phyloP scores from a whole-genome alignment of 2,797 vertebrate genomes.

The Pseudochaenichthys georgianus region DNA sequence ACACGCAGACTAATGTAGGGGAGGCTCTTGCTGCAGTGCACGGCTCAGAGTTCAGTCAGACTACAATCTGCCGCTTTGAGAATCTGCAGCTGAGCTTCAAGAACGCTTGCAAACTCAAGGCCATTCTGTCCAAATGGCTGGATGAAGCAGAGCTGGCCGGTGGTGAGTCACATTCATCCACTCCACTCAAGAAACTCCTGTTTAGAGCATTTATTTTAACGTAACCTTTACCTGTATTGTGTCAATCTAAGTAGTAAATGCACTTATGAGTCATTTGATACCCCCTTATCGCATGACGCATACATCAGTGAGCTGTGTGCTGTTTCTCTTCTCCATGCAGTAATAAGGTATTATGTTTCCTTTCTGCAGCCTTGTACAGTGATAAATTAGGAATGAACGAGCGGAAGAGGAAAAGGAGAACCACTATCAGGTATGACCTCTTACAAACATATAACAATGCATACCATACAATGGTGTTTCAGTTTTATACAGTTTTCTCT shows the following conservation, averaged over 20 bases:
- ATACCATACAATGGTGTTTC: background rate
- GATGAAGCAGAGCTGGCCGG: constrained; percentile 98
- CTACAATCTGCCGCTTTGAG: constrained; percentile 98
- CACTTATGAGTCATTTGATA: constrained; percentile 10
- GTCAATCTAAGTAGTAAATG: background rate
- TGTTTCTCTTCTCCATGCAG: background rate
- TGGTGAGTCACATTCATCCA: constrained; percentile 82
- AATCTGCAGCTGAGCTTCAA: constrained; percentile 99
- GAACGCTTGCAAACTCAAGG: constrained; percentile 98
- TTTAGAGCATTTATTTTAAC: constrained; percentile 25
- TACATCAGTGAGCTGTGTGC: background rate
- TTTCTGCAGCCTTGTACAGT: constrained; percentile 91
- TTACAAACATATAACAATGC: background rate
- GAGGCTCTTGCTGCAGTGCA: constrained; percentile 97
- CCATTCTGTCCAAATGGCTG: constrained; percentile 97
- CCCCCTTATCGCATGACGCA: background rate
- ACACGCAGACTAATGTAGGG: constrained; percentile 99
- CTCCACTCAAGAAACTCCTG: constrained; percentile 14
- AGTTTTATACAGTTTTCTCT: background rate
- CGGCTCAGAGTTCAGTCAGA: constrained; percentile 99
- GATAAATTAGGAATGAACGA: constrained; percentile 98
- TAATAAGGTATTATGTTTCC: constrained; percentile 1
- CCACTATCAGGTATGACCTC: constrained; percentile 94
- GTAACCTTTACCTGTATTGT: background rate
- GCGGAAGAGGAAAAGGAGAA: constrained; percentile 96